Evolutionary conservation across 2,113 vertebrate species (phyloP), one percentile per base, ranked within the genome.

Genomic region (Bubo bubo): DNA sequence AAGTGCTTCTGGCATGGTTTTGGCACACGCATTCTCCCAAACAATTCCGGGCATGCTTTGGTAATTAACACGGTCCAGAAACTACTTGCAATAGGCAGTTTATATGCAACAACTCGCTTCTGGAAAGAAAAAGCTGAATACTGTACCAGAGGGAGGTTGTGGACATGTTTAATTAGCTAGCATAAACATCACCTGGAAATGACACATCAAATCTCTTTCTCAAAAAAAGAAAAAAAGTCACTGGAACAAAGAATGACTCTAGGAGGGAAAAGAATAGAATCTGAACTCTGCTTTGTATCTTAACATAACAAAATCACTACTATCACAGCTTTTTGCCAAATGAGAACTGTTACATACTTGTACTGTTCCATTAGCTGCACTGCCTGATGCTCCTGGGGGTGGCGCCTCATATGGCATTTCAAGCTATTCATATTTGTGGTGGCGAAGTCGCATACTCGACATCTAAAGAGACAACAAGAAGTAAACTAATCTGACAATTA

Each of bases 391-490:
- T 99, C 98, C 98, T 99, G 98, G 27, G 98, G 99, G 91, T 99
- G 99, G 49, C 96, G 98, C 96, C 98, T 99, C 98, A 99, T 98
- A 97, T 99, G 99, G 96, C 99, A 98, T 98, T 99, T 99, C 87
- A 99, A 97, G 94, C 98, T 99, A 98, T 99, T 99, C 98, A 98
- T 99, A 95, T 98, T 99, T 97, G 98, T 99, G 93, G 98, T 99
- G 97, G 98, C 98, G 85, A 99, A 99, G 95, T 98, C 98, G 79
- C 99, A 99, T 94, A 98, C 98, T 76, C 98, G 98, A 94, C 99
- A 99, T 93, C 96, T 93, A 41, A 94, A 92, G 94, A 95, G 93
- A 97, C 79, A 98, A 97, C 80, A 98, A 97, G 9, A 88, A 58
- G 70, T 68, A 82, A 94, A 82, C 91, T 92, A 79, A 55, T 79